Evolutionary conservation across 2,113 vertebrate species (phyloP).

Genomic region (Myotis lucifugus): DNA sequence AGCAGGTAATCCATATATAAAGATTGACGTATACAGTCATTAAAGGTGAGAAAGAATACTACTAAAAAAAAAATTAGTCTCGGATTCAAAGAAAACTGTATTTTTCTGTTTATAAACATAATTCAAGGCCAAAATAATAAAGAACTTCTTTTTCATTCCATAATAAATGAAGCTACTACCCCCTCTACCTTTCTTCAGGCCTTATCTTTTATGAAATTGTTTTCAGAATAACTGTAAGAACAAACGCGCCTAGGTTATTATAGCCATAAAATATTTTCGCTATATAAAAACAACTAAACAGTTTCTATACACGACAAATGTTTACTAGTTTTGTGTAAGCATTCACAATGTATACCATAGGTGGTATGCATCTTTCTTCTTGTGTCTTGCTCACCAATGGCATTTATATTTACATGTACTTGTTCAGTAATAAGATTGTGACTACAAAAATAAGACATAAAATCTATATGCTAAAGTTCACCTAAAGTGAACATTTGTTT

Average conservation of each 20-base stretch:
- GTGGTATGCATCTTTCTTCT: not conserved
- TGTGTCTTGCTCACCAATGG: not conserved
- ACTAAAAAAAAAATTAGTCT: not conserved
- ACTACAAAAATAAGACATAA: slow-evolving; percentile 10
- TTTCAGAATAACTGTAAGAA: slow-evolving; percentile 1
- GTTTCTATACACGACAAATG: not conserved
- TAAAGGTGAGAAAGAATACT: not conserved
- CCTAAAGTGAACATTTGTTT: not conserved
- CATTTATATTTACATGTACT: not conserved
- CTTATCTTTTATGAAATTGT: not conserved
- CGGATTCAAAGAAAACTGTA: slow-evolving; percentile 2
- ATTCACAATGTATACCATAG: not conserved
- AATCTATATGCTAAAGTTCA: not conserved
- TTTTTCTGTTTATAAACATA: slow-evolving; percentile 28
- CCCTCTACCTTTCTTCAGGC: not conserved
- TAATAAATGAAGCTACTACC: not conserved
- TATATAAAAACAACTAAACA: not conserved
- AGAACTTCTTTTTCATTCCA: slow-evolving; percentile 15
- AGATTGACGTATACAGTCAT: not conserved
- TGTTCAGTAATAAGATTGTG: not conserved
- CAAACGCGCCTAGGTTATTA: not conserved
- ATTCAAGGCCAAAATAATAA: slow-evolving; percentile 31
- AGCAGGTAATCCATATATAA: not conserved
- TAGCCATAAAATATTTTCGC: not conserved
- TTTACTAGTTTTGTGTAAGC: not conserved